Conservation (phyloP, 2,888 invertebrate genomes). For the Thymelicus acteon region DNA sequence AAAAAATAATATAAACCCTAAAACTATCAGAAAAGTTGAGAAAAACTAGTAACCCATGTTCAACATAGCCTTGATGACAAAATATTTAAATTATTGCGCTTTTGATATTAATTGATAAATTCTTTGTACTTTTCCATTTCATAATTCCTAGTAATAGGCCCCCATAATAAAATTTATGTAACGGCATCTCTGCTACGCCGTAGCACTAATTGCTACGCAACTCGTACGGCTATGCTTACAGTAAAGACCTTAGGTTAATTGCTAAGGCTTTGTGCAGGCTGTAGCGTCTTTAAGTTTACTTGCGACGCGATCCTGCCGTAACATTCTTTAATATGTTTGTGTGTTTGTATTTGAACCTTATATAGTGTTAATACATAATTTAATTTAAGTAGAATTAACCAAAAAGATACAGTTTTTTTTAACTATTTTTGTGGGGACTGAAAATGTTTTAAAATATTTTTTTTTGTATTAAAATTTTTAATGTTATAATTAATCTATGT, state of each 20-base stretch:
- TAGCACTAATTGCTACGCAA: conserved; percentile 82
- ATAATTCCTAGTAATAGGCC: conserved; percentile 55
- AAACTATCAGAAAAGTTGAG: too few relatives aligned
- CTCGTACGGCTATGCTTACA: conserved; percentile 65
- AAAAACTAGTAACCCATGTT: too few relatives aligned
- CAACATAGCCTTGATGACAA: too few relatives aligned
- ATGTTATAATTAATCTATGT: too few relatives aligned
- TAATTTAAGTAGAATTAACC: neutral
- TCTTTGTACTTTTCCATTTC: neutral
- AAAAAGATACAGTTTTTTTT: too few relatives aligned
- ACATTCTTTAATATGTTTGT: neutral
- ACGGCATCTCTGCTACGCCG: conserved; percentile 61
- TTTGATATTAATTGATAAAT: too few relatives aligned
- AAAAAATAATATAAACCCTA: too few relatives aligned
- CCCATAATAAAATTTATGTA: conserved; percentile 77
- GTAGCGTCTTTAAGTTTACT: conserved; percentile 34
- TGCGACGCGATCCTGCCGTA: conserved; percentile 29
- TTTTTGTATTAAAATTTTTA: too few relatives aligned
- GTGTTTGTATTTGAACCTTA: neutral
- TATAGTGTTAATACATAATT: neutral
- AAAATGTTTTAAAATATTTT: too few relatives aligned
- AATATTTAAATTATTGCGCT: too few relatives aligned
- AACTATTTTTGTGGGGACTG: too few relatives aligned
- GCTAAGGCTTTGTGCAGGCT: conserved; percentile 54
- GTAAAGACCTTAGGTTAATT: conserved; percentile 78